A percentile compares a stretch with the other conserved stretches of the same genome.
These are phyloP conservation scores for Butorides virescens DNA, from an alignment of 2,113 vertebrate species.

Conservation along the genomic window DNA sequence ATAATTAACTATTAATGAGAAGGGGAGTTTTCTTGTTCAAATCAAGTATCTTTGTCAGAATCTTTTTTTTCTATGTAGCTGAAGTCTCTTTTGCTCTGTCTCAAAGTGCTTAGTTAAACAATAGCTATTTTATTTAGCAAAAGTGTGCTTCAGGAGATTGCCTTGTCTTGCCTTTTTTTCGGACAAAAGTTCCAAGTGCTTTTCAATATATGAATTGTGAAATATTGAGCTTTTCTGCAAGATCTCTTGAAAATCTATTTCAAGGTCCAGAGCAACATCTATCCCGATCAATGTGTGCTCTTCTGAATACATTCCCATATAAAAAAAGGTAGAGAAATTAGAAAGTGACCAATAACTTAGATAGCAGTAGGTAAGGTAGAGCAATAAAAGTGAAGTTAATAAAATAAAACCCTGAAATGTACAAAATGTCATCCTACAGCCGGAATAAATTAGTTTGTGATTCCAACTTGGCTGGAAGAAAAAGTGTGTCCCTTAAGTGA, in stretches of 20 bases:
- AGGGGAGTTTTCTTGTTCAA: neutral
- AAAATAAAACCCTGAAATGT: neutral
- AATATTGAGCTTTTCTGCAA: conserved; percentile 26
- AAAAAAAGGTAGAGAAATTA: neutral
- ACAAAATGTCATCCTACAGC: neutral
- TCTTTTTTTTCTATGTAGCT: neutral
- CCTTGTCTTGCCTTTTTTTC: neutral
- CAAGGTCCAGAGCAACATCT: neutral
- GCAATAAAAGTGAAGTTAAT: neutral
- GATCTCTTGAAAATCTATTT: conserved; percentile 53
- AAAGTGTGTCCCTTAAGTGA: neutral
- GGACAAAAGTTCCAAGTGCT: neutral
- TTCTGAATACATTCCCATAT: neutral
- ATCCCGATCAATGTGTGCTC: neutral
- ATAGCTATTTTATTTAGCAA: neutral
- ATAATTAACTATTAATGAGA: neutral
- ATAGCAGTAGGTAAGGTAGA: neutral
- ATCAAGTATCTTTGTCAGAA: neutral
- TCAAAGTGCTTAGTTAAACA: neutral
- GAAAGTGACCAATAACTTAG: neutral
- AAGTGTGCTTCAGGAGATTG: neutral
- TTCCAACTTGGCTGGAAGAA: neutral
- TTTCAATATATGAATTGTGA: conserved; percentile 5
- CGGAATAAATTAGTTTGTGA: neutral
- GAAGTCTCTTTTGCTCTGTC: neutral